A percentile compares a stretch with the other conserved stretches of the same genome.
Conservation (phyloP, 2,113 vertebrate genomes). For the Ageneiosus marmoratus region DNA sequence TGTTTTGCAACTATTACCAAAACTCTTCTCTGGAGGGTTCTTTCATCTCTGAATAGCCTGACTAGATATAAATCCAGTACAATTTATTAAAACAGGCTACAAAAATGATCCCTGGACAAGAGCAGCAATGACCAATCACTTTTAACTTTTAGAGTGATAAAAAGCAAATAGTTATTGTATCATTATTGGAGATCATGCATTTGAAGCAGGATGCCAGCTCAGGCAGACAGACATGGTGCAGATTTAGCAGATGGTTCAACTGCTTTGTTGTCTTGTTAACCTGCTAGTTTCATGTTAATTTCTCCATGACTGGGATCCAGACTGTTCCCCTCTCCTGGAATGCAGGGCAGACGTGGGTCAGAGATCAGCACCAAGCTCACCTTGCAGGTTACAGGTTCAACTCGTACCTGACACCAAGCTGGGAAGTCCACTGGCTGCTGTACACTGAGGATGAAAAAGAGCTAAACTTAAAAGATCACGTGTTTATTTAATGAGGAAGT, state of each 20-base stretch:
- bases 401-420: conserved; percentile 82
- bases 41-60: neutral
- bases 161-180: neutral
- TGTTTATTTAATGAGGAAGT: neutral
- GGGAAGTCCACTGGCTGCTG: conserved; percentile 92
- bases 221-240: neutral
- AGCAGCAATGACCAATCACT: neutral
- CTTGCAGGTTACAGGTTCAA: conserved; percentile 82
- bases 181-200: conserved; percentile 29
- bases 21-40: neutral
- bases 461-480: neutral
- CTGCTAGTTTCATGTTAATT: conserved; percentile 49
- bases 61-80: neutral
- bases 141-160: neutral
- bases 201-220: conserved; percentile 7
- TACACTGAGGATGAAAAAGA: conserved; percentile 67
- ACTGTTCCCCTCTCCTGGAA: conserved; percentile 51
- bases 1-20: neutral
- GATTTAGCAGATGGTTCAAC: neutral
- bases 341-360: conserved; percentile 81
- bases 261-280: conserved; percentile 35
- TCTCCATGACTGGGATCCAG: conserved; percentile 64
- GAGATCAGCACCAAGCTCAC: conserved; percentile 84
- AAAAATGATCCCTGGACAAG: neutral
- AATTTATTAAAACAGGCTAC: neutral